These are phyloP conservation scores for Exocentrus adspersus DNA, from an alignment of 2,888 invertebrate species.

Conservation along the genomic window DNA sequence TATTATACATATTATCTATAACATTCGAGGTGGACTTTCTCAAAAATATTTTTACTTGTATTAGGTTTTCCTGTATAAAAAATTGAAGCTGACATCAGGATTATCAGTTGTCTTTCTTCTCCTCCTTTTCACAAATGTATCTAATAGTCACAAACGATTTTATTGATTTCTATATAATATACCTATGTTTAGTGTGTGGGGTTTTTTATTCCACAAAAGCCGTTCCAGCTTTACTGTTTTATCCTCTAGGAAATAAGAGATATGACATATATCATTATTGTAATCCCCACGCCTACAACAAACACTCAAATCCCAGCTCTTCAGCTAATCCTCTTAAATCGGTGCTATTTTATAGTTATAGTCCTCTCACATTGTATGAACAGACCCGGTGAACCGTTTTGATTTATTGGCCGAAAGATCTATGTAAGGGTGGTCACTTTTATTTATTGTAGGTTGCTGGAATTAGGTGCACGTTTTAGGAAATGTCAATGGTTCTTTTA, in stretches of 20 bases:
- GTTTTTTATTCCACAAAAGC: no score
- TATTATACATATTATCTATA: no score
- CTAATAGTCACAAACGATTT: not conserved
- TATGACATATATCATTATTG: slow-evolving; percentile 11
- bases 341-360: slow-evolving; percentile 12
- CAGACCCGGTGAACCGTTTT: not conserved
- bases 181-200: not conserved
- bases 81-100: no score
- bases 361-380: slow-evolving; percentile 2
- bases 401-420: slow-evolving; percentile 12
- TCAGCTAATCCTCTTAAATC: slow-evolving; percentile 10
- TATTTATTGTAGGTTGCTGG: no score
- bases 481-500: no score
- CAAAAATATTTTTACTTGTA: no score
- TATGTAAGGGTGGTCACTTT: not conserved
- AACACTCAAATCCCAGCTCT: not conserved
- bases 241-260: slow-evolving; percentile 2
- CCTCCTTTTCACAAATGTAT: no score
- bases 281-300: slow-evolving; percentile 11
- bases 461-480: no score
- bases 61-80: no score
- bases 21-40: no score
- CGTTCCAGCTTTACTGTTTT: slow-evolving; percentile 16
- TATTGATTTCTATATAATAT: not conserved
- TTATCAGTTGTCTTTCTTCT: no score